Evolutionary conservation across 2,113 vertebrate species (phyloP).

Genomic region (Ceyx cyanopectus): DNA sequence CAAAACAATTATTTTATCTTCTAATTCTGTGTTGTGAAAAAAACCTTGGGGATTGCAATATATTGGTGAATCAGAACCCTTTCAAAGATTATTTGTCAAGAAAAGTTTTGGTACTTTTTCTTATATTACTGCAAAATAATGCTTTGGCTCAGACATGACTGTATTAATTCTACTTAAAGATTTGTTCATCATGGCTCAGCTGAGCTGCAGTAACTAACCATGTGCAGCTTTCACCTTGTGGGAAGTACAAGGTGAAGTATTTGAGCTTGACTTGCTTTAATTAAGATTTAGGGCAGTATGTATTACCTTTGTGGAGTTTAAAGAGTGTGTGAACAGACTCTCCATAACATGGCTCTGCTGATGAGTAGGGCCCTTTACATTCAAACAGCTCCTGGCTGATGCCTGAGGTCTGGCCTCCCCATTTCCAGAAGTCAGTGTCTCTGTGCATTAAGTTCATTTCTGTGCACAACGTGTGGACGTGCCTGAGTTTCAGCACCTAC

Average conservation of each 20-base stretch:
- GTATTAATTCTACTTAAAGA: constrained; percentile 33
- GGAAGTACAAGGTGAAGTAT: background rate
- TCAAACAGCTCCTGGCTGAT: background rate
- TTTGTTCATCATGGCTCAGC: background rate
- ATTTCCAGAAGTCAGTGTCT: background rate
- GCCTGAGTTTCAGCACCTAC: rapidly evolving
- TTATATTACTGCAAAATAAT: background rate
- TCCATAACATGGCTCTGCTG: background rate
- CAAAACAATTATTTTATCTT: background rate
- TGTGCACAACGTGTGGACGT: rapidly evolving
- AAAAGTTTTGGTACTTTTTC: background rate
- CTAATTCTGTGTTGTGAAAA: background rate
- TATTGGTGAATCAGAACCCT: background rate
- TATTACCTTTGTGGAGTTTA: background rate
- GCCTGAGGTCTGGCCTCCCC: background rate
- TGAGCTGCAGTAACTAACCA: background rate
- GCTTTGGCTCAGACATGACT: background rate
- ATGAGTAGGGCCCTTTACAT: rapidly evolving
- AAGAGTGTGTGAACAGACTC: background rate
- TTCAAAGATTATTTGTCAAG: background rate
- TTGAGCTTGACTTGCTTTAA: background rate
- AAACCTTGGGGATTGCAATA: background rate
- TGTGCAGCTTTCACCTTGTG: background rate
- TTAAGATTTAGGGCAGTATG: background rate
- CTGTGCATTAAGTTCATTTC: background rate